Conservation (phyloP, 1,140 invertebrate species). For the Limonius californicus region DNA sequence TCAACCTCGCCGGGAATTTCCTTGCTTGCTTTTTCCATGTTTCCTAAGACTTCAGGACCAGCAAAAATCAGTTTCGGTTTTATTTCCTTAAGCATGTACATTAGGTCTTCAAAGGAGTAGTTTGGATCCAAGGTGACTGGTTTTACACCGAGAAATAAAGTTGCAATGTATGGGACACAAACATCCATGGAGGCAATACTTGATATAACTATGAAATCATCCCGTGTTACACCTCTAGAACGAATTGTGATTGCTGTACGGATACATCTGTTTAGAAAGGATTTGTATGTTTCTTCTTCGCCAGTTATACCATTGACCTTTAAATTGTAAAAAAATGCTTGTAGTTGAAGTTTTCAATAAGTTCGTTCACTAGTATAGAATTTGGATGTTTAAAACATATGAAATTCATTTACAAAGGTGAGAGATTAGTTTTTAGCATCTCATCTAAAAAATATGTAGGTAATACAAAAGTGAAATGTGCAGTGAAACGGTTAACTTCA, state of each 20-base stretch:
- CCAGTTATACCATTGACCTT: slow-evolving; percentile 46
- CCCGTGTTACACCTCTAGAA: slow-evolving; percentile 35
- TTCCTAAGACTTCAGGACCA: slow-evolving; percentile 23
- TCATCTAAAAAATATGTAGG: no score
- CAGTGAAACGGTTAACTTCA: no score
- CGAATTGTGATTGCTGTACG: slow-evolving; percentile 40
- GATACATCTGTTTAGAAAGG: slow-evolving; percentile 36
- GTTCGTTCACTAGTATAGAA: no score
- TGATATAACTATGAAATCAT: slow-evolving; percentile 43
- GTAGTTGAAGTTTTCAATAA: no score
- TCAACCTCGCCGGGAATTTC: slow-evolving; percentile 26
- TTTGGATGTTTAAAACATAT: no score
- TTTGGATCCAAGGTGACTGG: slow-evolving; percentile 22
- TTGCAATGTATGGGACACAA: slow-evolving; percentile 40
- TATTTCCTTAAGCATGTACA: slow-evolving; percentile 41
- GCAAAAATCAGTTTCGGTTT: slow-evolving; percentile 47
- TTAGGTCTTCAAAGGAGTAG: slow-evolving; percentile 14
- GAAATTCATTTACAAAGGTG: no score
- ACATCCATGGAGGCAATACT: slow-evolving; percentile 40
- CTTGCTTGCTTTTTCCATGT: slow-evolving; percentile 30
- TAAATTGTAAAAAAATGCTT: no score
- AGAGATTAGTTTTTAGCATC: no score
- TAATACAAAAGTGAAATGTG: no score
- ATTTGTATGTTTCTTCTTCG: slow-evolving; percentile 40
- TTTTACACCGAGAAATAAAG: slow-evolving; percentile 34